Evolutionary conservation across 2,113 vertebrate species (phyloP).

Genomic region (Alectura lathami): DNA sequence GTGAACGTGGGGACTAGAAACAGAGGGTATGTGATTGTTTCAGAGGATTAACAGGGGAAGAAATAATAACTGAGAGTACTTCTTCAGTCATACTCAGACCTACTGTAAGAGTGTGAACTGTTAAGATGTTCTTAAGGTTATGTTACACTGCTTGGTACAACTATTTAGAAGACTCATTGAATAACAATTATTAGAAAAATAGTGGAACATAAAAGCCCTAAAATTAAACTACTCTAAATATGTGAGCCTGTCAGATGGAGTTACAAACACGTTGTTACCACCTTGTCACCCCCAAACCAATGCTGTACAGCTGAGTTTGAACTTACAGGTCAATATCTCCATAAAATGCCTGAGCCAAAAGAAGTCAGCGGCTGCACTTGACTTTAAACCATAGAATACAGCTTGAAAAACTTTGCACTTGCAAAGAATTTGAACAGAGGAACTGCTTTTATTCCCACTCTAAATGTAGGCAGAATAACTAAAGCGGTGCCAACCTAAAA

Average conservation of each 20-base stretch:
- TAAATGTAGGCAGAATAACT: neutral
- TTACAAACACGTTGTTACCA: neutral
- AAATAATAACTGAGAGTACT: neutral
- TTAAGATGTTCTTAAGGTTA: neutral
- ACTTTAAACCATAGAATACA: neutral
- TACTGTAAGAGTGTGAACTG: neutral
- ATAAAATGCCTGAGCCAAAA: neutral
- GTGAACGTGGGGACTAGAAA: neutral
- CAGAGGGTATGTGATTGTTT: neutral
- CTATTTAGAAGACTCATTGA: neutral
- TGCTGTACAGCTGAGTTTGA: neutral
- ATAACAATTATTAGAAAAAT: neutral
- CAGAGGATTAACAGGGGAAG: neutral
- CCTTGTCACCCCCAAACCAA: neutral
- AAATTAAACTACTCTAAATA: neutral
- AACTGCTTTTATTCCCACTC: neutral
- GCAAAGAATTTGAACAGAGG: neutral
- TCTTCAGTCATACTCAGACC: neutral
- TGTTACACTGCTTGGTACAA: neutral
- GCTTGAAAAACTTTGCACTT: neutral
- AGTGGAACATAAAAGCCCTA: neutral
- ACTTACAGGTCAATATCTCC: neutral
- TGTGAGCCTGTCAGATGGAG: neutral
- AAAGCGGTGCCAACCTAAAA: neutral
- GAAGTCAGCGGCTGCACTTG: accelerated